Evolutionary conservation across 2,888 invertebrate species (phyloP).

Genomic region (Amaurobius ferox): DNA sequence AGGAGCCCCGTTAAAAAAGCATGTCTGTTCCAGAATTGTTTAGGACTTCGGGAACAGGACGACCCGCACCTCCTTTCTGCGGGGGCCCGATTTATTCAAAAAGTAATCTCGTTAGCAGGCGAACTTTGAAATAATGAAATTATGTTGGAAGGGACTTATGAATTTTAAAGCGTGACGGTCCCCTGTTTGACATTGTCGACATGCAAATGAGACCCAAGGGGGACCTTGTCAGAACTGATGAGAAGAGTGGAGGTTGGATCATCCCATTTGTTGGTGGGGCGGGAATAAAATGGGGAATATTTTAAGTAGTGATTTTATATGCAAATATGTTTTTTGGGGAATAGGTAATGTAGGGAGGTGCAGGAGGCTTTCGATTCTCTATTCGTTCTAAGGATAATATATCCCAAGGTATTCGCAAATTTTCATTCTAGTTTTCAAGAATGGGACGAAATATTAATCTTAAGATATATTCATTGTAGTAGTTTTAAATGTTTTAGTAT

Average conservation of each 20-base stretch:
- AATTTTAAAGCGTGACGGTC: constrained; percentile 59
- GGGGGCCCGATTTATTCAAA: constrained; percentile 23
- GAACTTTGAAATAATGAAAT: constrained; percentile 62
- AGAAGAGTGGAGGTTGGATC: not conserved
- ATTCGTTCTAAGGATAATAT: too few relatives aligned
- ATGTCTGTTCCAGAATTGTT: not conserved
- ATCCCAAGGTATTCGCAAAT: too few relatives aligned
- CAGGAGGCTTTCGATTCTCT: too few relatives aligned
- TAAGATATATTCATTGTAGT: too few relatives aligned
- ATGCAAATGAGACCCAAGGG: constrained; percentile 66
- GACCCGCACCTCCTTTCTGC: not conserved
- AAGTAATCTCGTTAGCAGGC: constrained; percentile 60
- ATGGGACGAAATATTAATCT: too few relatives aligned
- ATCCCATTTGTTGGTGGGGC: not conserved
- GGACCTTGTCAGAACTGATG: constrained; percentile 33
- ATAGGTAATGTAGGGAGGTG: too few relatives aligned
- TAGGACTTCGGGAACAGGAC: not conserved
- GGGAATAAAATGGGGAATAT: not conserved
- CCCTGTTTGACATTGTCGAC: constrained; percentile 38
- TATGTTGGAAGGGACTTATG: constrained; percentile 48
- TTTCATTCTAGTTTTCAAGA: too few relatives aligned
- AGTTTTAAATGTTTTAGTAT: too few relatives aligned
- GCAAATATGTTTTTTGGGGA: constrained; percentile 1
- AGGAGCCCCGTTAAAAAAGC: too few relatives aligned
- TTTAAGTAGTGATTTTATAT: constrained; percentile 14